Conservation (phyloP, 2,797 vertebrate genomes). For the Trachops cirrhosus region DNA sequence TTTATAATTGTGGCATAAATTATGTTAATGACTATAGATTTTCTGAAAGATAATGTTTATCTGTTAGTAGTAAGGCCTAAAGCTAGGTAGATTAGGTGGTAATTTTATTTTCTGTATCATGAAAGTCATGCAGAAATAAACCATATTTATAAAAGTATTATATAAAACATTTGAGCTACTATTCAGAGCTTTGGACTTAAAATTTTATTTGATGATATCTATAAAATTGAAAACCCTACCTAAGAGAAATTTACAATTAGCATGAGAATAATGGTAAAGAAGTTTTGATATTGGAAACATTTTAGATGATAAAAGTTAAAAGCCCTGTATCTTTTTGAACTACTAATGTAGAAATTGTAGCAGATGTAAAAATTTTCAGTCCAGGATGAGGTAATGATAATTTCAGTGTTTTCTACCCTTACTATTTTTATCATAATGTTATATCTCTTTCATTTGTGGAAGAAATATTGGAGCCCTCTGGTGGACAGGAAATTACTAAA, state of each 20-base stretch:
- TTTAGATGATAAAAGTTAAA: slow-evolving; percentile 7
- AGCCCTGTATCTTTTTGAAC: slow-evolving; percentile 3
- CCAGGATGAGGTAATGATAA: neutral
- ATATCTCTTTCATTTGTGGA: slow-evolving; percentile 6
- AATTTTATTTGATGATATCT: slow-evolving; percentile 11
- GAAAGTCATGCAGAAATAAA: neutral
- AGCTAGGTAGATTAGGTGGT: neutral
- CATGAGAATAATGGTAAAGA: neutral
- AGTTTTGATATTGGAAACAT: slow-evolving; percentile 23
- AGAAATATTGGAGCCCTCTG: slow-evolving; percentile 77
- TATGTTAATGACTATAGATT: slow-evolving; percentile 6
- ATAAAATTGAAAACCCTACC: neutral
- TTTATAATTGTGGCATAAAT: slow-evolving; percentile 23
- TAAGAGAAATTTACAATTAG: neutral
- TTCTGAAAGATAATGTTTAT: slow-evolving; percentile 24
- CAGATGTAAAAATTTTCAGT: neutral
- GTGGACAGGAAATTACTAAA: slow-evolving; percentile 69
- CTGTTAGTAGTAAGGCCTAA: neutral
- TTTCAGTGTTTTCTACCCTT: neutral
- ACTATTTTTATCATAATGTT: slow-evolving; percentile 38
- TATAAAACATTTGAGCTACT: neutral
- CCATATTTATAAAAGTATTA: slow-evolving; percentile 6
- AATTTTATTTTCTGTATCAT: slow-evolving; percentile 24
- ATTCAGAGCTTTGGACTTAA: neutral
- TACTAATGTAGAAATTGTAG: slow-evolving; percentile 11